Percentiles rank a stretch among this genome's conserved stretches.
These are phyloP conservation scores for Pogonocichla stellata DNA, from an alignment of 2,113 vertebrate genomes.

Conservation along the genomic window DNA sequence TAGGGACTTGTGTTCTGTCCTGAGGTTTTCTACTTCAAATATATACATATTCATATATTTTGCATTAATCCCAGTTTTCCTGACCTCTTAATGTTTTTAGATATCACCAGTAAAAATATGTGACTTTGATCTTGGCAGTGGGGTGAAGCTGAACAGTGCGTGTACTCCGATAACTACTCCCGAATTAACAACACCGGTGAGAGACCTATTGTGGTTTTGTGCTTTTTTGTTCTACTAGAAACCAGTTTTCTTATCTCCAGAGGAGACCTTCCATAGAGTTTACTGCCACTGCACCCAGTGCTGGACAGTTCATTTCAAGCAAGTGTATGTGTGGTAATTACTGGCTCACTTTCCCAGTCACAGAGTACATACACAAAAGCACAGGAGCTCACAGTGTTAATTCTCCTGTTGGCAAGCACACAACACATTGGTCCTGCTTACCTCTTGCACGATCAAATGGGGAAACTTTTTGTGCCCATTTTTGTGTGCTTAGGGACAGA, in stretches of 20 bases:
- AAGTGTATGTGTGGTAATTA: background rate
- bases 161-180: constrained; percentile 94
- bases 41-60: background rate
- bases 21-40: background rate
- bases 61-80: background rate
- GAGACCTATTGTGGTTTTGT: background rate
- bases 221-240: background rate
- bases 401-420: background rate
- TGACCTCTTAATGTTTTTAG: constrained; percentile 60
- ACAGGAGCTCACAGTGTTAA: background rate
- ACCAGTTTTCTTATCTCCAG: background rate
- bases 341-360: background rate
- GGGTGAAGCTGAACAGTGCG: constrained; percentile 92
- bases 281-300: background rate
- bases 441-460: background rate
- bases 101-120: constrained; percentile 96
- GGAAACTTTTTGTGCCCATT: background rate
- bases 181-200: constrained; percentile 93
- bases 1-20: background rate
- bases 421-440: background rate
- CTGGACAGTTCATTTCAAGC: background rate
- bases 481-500: background rate
- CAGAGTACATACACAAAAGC: background rate
- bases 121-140: constrained; percentile 97
- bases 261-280: background rate